Conservation (phyloP, 2,888 invertebrate genomes). For the Stenolophus ochropezus region DNA sequence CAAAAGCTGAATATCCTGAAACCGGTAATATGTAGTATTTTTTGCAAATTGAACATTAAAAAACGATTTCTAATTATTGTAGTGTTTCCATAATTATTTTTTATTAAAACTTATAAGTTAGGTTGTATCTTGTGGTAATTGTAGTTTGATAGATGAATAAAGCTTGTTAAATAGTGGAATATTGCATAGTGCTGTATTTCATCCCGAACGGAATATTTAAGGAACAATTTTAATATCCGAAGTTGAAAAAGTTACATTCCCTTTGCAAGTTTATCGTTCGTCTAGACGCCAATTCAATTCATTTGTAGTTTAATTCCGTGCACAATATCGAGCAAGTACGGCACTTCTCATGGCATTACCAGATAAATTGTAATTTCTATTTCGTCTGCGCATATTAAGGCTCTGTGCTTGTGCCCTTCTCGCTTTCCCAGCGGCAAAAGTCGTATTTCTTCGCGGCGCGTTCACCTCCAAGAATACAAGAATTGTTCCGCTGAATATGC, state of each 20-base stretch:
- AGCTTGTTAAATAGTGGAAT: not conserved
- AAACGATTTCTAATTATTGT: no score
- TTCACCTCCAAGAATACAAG: not conserved
- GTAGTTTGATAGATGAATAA: not conserved
- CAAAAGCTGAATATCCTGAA: no score
- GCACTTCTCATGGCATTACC: conserved; percentile 42
- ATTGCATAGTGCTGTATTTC: not conserved
- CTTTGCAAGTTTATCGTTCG: conserved; percentile 40
- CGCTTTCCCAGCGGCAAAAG: not conserved
- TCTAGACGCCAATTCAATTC: conserved; percentile 49
- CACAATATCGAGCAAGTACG: conserved; percentile 36
- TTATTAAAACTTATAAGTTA: no score
- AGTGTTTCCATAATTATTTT: no score
- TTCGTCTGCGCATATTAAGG: conserved; percentile 33
- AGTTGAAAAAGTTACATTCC: not conserved
- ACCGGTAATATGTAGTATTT: no score
- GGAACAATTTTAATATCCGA: conserved; percentile 1
- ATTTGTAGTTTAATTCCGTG: conserved; percentile 55
- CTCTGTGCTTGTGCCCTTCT: not conserved
- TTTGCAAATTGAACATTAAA: no score
- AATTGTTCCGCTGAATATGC: not conserved
- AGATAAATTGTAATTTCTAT: conserved; percentile 57
- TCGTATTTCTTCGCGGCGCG: not conserved
- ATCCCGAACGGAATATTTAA: conserved; percentile 2
- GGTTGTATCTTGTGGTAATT: no score